These are phyloP conservation scores for Caenorhabditis zanzibari DNA, from an alignment of 2,888 invertebrate genomes.

Conservation along the genomic window DNA sequence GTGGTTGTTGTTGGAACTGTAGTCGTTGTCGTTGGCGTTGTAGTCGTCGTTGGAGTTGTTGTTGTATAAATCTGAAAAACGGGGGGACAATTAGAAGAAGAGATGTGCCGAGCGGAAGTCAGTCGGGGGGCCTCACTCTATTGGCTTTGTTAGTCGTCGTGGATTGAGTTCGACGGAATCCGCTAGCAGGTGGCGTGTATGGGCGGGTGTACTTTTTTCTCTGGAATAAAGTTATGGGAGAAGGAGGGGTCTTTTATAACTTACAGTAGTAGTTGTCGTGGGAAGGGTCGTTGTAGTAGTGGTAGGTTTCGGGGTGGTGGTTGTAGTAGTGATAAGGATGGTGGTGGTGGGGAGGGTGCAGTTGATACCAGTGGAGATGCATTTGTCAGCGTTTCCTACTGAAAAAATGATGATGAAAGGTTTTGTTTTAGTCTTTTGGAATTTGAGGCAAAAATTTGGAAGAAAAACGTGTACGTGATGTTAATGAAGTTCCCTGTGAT, in stretches of 20 bases:
- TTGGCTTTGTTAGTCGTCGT: constrained; percentile 36
- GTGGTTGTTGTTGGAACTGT: constrained; percentile 69
- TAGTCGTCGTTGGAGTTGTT: constrained; percentile 46
- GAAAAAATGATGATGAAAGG: too few species aligned
- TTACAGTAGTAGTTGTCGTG: constrained; percentile 46
- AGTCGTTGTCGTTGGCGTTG: constrained; percentile 67
- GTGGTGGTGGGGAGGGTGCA: constrained; percentile 78
- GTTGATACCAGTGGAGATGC: constrained; percentile 78
- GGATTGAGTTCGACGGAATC: constrained; percentile 65
- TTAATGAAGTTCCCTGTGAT: too few species aligned
- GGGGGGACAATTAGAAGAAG: constrained; percentile 1
- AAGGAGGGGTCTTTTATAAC: neutral
- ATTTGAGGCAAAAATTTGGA: too few species aligned
- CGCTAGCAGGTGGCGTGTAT: constrained; percentile 69
- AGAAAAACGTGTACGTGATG: too few species aligned
- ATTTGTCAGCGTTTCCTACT: constrained; percentile 80
- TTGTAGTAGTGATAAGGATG: constrained; percentile 74
- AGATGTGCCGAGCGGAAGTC: neutral
- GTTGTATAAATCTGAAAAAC: constrained; percentile 35
- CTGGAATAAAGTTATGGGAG: constrained; percentile 40
- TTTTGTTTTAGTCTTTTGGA: too few species aligned
- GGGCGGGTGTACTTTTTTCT: constrained; percentile 68
- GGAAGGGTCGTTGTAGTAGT: constrained; percentile 67
- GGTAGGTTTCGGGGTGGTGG: constrained; percentile 73
- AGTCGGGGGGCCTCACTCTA: constrained; percentile 6